Evolutionary conservation across 2,797 vertebrate genomes (phyloP).

Genomic region (Lemur catta): DNA sequence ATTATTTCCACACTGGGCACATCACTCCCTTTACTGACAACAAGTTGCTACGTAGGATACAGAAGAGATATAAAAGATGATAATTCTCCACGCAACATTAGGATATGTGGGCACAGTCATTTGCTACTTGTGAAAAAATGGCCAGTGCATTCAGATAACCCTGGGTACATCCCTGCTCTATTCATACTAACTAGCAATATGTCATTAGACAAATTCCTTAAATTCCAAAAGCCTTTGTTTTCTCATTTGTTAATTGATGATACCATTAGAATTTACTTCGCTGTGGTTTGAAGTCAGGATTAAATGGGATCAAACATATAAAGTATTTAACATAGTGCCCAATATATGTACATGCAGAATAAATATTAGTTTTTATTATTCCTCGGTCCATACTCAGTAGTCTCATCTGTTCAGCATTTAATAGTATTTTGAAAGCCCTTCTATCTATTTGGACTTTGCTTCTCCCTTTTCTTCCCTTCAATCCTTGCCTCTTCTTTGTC

Average conservation of each 20-base stretch:
- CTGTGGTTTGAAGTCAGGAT: neutral
- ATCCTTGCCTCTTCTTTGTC: neutral
- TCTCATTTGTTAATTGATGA: neutral
- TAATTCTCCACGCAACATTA: neutral
- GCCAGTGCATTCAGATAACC: neutral
- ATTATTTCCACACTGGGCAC: neutral
- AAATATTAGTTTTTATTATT: neutral
- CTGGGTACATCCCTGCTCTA: neutral
- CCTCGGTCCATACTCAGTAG: neutral
- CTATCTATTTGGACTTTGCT: neutral
- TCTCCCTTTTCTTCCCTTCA: neutral
- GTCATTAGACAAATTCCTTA: neutral
- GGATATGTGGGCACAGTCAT: neutral
- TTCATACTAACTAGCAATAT: neutral
- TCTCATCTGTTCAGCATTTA: neutral
- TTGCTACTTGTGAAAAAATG: neutral
- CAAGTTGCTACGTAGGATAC: neutral
- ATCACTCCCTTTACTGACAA: neutral
- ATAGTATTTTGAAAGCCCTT: neutral
- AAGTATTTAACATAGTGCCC: neutral
- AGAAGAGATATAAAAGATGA: neutral
- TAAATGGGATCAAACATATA: neutral
- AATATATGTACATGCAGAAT: neutral
- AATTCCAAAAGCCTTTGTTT: neutral
- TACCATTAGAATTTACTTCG: neutral